Evolutionary conservation across 2,797 vertebrate species (phyloP), one percentile per base, ranked within the genome.

Genomic region (Peromyscus aztecus): DNA sequence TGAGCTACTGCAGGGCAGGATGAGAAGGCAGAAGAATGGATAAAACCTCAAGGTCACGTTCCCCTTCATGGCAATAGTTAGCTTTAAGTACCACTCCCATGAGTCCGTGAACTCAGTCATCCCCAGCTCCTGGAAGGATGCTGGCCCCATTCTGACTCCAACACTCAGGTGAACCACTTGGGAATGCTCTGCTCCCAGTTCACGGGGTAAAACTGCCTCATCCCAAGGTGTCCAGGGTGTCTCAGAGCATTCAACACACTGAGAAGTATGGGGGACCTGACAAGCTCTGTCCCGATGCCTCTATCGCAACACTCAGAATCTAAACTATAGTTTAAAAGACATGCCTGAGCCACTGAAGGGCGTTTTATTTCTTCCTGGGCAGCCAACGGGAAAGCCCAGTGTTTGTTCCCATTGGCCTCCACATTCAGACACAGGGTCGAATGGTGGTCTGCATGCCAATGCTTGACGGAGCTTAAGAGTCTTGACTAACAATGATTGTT

Each of bases 271-370:
- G 24, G 4, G 24, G 29, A 73, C 89, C 0, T 0, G 49, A 81
- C 85, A 69, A 10, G 69, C 78, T 59, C 9, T 40, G 46, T 77
- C 71, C 37, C 27, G 67, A 73, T n/a, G 49, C 29, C 69, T 89
- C 82, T 65, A 31, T 63, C 59, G 85, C 87, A 95, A 89, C 75
- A 27, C 75, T 59, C 87, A 82, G 88, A 95, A 76, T 43, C 65
- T 90, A 92, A 90, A 73, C 29, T 67, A 17, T 40, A 23, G 89
- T 95, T 78, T 94, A 83, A 97, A 90, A 83, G 43, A 91, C 87
- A 86, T 88, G 6, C 5, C 65, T n/a, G 69, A 63, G 71, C 24
- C 73, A 88, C 59, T 78, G 12, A 91, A 43, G 78, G 77, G 71
- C 43, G 31, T 31, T 96, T 95, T 77, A 43, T 81, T 73, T 93